Conservation (phyloP, 2,797 vertebrate genomes). For the Semaprochilodus insignis region DNA sequence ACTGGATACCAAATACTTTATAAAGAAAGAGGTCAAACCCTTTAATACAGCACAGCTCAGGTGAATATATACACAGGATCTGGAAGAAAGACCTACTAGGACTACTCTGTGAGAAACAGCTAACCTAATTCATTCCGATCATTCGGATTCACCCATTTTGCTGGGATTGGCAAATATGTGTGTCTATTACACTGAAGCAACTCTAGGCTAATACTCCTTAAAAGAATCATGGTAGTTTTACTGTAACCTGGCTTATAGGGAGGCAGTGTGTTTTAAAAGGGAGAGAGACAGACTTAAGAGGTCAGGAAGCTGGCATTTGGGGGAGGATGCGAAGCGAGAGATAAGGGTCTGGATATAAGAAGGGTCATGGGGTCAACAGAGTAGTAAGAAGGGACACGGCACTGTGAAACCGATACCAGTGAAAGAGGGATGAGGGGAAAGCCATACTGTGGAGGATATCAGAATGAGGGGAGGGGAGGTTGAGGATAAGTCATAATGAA, state of each 20-base stretch:
- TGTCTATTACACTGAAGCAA: slow-evolving; percentile 7
- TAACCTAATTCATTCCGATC: background rate
- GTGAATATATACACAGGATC: background rate
- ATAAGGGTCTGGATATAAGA: slow-evolving; percentile 75
- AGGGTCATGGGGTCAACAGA: slow-evolving; percentile 72
- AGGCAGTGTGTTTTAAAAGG: slow-evolving; percentile 37
- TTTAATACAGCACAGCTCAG: background rate
- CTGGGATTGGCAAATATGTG: background rate
- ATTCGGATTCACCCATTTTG: background rate
- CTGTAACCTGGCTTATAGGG: background rate
- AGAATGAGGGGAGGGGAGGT: slow-evolving; percentile 21
- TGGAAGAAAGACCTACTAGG: too few species aligned
- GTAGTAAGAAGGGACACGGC: slow-evolving; percentile 69
- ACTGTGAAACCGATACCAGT: slow-evolving; percentile 68
- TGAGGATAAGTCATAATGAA: slow-evolving; percentile 25
- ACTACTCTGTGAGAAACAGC: background rate
- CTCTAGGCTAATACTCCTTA: slow-evolving; percentile 9
- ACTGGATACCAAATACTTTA: background rate
- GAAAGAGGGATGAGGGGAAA: slow-evolving; percentile 52
- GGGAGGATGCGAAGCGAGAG: slow-evolving; percentile 65
- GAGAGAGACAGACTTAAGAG: slow-evolving; percentile 50
- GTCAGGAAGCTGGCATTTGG: slow-evolving; percentile 49
- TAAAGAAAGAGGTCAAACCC: background rate
- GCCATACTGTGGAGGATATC: slow-evolving; percentile 13
- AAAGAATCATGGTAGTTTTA: slow-evolving; percentile 25